These are phyloP conservation scores for Hemitrygon akajei DNA, from an alignment of 2,797 vertebrate genomes.

Conservation along the genomic window DNA sequence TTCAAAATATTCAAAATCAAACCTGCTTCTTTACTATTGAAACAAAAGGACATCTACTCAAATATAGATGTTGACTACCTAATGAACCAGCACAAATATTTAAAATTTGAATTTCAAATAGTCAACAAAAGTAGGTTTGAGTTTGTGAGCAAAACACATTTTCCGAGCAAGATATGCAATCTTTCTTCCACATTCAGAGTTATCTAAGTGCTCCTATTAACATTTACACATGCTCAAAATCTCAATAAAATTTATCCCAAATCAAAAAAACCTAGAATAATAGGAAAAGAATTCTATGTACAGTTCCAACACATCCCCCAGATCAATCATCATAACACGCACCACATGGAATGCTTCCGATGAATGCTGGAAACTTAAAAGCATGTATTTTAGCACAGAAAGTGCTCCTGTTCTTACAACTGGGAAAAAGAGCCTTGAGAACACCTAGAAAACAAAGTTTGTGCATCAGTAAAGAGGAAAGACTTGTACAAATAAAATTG, in stretches of 20 bases:
- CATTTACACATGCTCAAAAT: neutral
- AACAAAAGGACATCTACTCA: neutral
- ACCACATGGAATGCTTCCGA: slow-evolving; percentile 73
- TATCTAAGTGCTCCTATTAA: neutral
- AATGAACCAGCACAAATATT: neutral
- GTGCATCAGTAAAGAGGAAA: neutral
- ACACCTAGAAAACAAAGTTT: slow-evolving; percentile 53
- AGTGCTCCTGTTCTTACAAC: slow-evolving; percentile 63
- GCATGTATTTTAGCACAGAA: slow-evolving; percentile 65
- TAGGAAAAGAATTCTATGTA: neutral
- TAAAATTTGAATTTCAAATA: neutral
- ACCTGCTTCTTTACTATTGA: neutral
- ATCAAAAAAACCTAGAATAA: too few relatives aligned
- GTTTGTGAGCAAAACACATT: neutral
- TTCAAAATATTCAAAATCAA: neutral
- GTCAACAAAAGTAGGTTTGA: neutral
- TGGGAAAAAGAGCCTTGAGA: slow-evolving; percentile 67
- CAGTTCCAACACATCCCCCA: neutral
- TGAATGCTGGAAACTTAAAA: slow-evolving; percentile 72
- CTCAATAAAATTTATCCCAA: neutral
- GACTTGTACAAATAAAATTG: neutral
- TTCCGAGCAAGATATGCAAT: neutral
- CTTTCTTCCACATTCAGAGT: neutral
- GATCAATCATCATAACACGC: slow-evolving; percentile 42
- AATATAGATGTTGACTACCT: neutral